Conservation (phyloP, 2,888 invertebrate species). For the Nipponacmea schrenckii region DNA sequence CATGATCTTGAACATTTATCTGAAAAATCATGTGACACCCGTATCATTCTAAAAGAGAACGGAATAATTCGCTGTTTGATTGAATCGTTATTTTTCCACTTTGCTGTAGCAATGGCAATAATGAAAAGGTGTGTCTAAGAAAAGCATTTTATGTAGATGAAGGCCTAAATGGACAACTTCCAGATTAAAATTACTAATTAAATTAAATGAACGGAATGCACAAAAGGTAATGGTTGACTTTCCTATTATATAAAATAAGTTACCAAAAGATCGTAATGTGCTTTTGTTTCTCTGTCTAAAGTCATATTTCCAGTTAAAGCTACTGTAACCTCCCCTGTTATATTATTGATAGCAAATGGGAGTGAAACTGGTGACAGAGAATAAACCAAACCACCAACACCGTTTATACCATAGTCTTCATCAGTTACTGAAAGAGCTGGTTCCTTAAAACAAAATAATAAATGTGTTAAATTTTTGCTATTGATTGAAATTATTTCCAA, state of each 20-base stretch:
- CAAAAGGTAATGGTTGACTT: too few species aligned
- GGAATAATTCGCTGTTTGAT: too few species aligned
- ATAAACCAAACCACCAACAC: conserved; percentile 20
- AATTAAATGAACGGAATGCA: too few species aligned
- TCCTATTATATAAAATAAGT: not conserved
- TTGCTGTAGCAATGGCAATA: too few species aligned
- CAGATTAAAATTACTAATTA: too few species aligned
- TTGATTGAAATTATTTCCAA: too few species aligned
- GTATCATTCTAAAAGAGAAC: too few species aligned
- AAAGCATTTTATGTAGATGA: too few species aligned
- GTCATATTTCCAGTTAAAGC: not conserved
- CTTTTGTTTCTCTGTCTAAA: conserved; percentile 27
- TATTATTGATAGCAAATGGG: conserved; percentile 23
- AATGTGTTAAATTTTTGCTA: not conserved
- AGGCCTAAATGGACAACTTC: too few species aligned
- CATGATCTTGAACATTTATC: conserved; percentile 26
- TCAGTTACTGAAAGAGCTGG: conserved; percentile 21
- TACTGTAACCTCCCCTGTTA: conserved; percentile 21
- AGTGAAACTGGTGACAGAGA: conserved; percentile 6
- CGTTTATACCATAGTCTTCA: conserved; percentile 23
- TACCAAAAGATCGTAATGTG: conserved; percentile 24
- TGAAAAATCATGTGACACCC: not conserved
- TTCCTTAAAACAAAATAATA: not conserved
- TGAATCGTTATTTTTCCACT: too few species aligned
- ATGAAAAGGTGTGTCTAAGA: too few species aligned